phyloP scores from a whole-genome alignment of 2,888 invertebrate species.

The Volucella inflata region DNA sequence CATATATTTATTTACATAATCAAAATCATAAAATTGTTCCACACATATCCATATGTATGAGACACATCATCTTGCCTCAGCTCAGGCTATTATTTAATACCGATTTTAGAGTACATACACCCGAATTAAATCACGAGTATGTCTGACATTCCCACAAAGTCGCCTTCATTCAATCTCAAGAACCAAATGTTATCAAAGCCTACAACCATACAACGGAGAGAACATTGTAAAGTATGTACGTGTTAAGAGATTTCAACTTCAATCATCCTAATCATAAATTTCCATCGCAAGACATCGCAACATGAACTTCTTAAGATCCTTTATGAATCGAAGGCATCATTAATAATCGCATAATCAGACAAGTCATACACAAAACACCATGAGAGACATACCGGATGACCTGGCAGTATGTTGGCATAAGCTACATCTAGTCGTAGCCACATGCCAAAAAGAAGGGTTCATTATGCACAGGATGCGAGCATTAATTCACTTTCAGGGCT shows the following conservation, averaged over 20 bases:
- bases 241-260: slow-evolving; percentile 77
- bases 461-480: slow-evolving; percentile 75
- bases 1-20: too few relatives aligned
- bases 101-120: too few relatives aligned
- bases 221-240: slow-evolving; percentile 58
- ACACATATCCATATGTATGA: too few relatives aligned
- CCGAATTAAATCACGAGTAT: slow-evolving; percentile 7
- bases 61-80: too few relatives aligned
- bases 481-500: slow-evolving; percentile 73
- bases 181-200: slow-evolving; percentile 24
- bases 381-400: slow-evolving; percentile 69
- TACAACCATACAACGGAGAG: slow-evolving; percentile 29
- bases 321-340: slow-evolving; percentile 76
- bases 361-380: slow-evolving; percentile 76
- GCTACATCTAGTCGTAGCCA: slow-evolving; percentile 54
- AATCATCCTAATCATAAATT: slow-evolving; percentile 78
- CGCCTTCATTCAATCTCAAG: slow-evolving; percentile 23
- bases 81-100: too few relatives aligned
- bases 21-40: too few relatives aligned
- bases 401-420: slow-evolving; percentile 63
- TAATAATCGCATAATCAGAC: slow-evolving; percentile 79
- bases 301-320: slow-evolving; percentile 75
- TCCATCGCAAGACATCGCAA: slow-evolving; percentile 75
- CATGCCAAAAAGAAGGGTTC: slow-evolving; percentile 63
- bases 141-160: slow-evolving; percentile 10